A percentile compares a stretch with the other conserved stretches of the same genome.
Conservation (phyloP, 2,113 vertebrate genomes). For the Chionodraco myersi region DNA sequence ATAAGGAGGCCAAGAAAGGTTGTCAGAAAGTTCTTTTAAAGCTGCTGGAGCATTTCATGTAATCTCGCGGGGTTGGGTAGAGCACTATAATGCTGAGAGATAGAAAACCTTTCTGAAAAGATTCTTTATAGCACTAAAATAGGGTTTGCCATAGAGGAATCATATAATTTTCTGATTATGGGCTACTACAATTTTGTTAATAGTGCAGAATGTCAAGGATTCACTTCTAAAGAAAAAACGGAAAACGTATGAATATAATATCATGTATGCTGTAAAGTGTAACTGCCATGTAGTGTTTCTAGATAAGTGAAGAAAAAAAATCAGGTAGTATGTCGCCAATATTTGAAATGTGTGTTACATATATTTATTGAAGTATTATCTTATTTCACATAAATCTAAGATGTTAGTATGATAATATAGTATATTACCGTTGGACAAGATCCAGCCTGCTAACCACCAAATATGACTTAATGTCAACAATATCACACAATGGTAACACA, state of each 20-base stretch:
- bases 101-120: conserved; percentile 30
- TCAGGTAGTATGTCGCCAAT: not conserved
- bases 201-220: conserved; percentile 42
- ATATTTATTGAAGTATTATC: conserved; percentile 1
- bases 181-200: conserved; percentile 45
- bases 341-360: not conserved
- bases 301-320: not conserved
- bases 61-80: conserved; percentile 30
- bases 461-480: conserved; percentile 8
- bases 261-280: not conserved
- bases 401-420: not conserved
- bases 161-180: conserved; percentile 56
- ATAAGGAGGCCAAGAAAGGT: conserved; percentile 14
- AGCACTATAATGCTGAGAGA: conserved; percentile 36
- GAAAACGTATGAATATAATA: conserved; percentile 2
- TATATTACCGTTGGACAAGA: not conserved
- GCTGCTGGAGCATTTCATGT: conserved; percentile 34
- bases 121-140: conserved; percentile 37
- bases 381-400: not conserved
- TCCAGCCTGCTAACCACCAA: not conserved
- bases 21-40: conserved; percentile 43
- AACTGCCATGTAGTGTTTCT: not conserved
- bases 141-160: conserved; percentile 25
- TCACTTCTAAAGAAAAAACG: not conserved
- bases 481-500: not conserved